phyloP scores from a whole-genome alignment of 2,113 vertebrate genomes.

The Grus americana region DNA sequence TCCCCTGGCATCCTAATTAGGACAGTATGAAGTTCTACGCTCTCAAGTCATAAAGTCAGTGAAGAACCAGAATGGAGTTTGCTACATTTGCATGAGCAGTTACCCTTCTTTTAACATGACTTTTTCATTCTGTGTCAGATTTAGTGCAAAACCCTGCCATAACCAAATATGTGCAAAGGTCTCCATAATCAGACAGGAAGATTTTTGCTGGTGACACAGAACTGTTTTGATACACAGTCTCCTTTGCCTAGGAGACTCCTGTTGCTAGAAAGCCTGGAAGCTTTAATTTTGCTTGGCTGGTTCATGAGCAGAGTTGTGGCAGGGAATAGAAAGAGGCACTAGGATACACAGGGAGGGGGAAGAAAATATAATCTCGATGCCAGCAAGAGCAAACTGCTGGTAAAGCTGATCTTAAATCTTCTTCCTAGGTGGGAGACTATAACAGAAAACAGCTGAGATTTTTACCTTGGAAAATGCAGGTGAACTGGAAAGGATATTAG shows the following conservation, averaged over 20 bases:
- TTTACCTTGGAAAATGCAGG: not conserved
- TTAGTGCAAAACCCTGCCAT: not conserved
- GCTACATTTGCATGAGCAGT: not conserved
- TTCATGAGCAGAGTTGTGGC: not conserved
- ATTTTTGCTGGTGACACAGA: not conserved
- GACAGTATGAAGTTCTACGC: not conserved
- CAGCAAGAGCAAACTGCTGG: slow-evolving; percentile 8
- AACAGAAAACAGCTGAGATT: not conserved
- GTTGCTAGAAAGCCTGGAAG: not conserved
- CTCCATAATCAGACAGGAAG: not conserved
- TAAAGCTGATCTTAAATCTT: not conserved
- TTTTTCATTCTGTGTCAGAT: not conserved
- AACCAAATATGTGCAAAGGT: not conserved
- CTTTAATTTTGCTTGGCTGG: not conserved
- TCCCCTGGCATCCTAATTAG: slow-evolving; percentile 7
- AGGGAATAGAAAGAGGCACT: not conserved
- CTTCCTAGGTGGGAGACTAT: not conserved
- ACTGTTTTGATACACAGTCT: not conserved
- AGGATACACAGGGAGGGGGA: not conserved
- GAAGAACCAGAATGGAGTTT: not conserved
- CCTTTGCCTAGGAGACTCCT: not conserved
- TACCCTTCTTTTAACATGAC: fast-evolving
- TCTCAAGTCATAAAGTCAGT: not conserved
- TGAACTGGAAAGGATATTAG: not conserved
- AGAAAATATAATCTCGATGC: not conserved